Evolutionary conservation across 2,113 vertebrate genomes (phyloP).

Genomic region (Okapia johnstoni): DNA sequence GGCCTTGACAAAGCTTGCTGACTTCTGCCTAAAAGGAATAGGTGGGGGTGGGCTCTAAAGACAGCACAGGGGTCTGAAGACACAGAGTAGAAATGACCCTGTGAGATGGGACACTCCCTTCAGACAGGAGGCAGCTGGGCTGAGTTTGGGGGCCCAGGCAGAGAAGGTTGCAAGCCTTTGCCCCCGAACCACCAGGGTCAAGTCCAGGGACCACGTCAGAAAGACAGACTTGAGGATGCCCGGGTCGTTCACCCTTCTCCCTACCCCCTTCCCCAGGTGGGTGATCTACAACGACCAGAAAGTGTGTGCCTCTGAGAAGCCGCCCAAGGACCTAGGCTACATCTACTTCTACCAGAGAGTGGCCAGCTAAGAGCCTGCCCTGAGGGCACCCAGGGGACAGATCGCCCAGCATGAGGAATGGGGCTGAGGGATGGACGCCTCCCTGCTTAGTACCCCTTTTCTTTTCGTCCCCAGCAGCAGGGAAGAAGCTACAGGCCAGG

Average conservation of each 20-base stretch:
- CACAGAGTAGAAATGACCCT: neutral
- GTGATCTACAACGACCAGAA: constrained; percentile 99
- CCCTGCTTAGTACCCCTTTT: constrained; percentile 53
- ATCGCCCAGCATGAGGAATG: constrained; percentile 31
- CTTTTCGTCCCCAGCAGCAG: constrained; percentile 44
- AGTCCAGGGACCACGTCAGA: neutral
- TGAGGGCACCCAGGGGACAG: neutral
- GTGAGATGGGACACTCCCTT: neutral
- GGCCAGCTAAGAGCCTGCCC: constrained; percentile 84
- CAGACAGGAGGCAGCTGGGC: neutral
- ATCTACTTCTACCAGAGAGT: constrained; percentile 98
- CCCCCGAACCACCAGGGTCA: neutral
- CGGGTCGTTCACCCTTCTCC: neutral
- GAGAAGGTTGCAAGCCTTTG: neutral
- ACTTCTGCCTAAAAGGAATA: neutral
- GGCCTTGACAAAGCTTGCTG: neutral
- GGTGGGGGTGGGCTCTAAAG: neutral
- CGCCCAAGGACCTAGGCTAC: constrained; percentile 98
- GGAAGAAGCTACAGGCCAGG: constrained; percentile 44
- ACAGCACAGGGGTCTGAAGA: neutral
- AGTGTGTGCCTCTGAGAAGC: constrained; percentile 98
- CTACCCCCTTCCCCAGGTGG: constrained; percentile 84
- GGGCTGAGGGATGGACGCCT: constrained; percentile 35
- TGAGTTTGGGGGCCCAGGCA: neutral
- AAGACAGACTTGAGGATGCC: neutral